Evolutionary conservation across 2,113 vertebrate genomes (phyloP).

Genomic region (Formicarius rufipectus): DNA sequence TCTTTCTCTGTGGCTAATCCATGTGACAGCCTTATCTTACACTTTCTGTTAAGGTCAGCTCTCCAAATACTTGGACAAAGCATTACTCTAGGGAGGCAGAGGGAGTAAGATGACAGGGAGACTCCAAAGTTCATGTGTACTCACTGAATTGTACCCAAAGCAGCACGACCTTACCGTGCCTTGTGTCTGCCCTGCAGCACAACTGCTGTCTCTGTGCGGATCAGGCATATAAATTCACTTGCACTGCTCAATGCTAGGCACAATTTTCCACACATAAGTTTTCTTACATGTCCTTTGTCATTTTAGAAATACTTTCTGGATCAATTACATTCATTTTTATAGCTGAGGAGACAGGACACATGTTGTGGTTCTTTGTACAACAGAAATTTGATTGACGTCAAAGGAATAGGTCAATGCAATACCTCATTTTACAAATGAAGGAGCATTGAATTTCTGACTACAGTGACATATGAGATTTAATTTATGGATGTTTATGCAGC

Average conservation of each 20-base stretch:
- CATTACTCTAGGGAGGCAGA: not conserved
- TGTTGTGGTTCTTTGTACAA: not conserved
- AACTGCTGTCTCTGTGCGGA: not conserved
- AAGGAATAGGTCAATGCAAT: not conserved
- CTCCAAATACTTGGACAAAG: not conserved
- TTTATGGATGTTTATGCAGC: not conserved
- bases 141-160: not conserved
- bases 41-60: slow-evolving; percentile 28
- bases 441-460: not conserved
- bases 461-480: not conserved
- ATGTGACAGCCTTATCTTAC: not conserved
- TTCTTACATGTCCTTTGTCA: not conserved
- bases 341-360: not conserved
- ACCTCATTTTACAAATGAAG: not conserved
- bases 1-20: not conserved
- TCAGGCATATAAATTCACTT: not conserved
- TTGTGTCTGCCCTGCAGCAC: not conserved
- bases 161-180: not conserved
- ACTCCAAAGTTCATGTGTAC: not conserved
- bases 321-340: not conserved
- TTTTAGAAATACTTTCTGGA: not conserved
- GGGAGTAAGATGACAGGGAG: not conserved
- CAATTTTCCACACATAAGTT: not conserved
- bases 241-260: not conserved
- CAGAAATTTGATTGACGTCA: not conserved